Evolutionary conservation across 2,888 invertebrate genomes (phyloP), one percentile per base, ranked within the genome.

Genomic region (Cloeon dipterum): DNA sequence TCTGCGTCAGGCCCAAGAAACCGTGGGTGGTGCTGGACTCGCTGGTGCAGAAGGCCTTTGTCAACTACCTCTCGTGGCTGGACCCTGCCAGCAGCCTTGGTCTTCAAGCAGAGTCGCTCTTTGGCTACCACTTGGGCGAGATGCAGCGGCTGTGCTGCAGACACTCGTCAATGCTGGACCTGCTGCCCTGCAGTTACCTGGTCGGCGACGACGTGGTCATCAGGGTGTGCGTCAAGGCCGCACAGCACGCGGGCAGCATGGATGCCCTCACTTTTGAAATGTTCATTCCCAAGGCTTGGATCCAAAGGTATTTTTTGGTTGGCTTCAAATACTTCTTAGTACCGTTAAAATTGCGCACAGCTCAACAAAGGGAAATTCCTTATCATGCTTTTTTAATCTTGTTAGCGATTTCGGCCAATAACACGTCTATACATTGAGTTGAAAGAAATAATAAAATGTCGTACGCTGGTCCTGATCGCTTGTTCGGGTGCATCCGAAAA

Each of bases 201-300:
- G 74, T 89, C 8, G 91, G 86, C 20, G 65, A 66, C 42, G 63
- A 65, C 42, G 54, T 55, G 32, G 59, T 56, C 41, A 59, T 63
- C 38, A 51, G 55, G 34, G 51, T 67, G 32, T 57, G 56, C 43
- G 52, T 68, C 26, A 63, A 62, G 53, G 59, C 55, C 39, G 81
- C 83, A 42, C 75, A 79, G 17, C 76, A 78, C 45, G 77, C 78
- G 19, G 68, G 83, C 45, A 82, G 86, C 50, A 78, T 96, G 44
- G 94, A 96, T 52, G 68, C 91, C 20, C 63, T 98, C 47, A 85
- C 89, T 7, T 91, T 94, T 53, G 91, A 94, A 58, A 91, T 91
- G 39, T 66, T 94, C 43, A 89, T 93, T 56, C 93, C 94, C 44
- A 83, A 91, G 62, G 83, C 89, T 50, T 88, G 93, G 49, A 79